Evolutionary conservation across 2,888 invertebrate genomes (phyloP).

Genomic region (Watsonalla cultraria): DNA sequence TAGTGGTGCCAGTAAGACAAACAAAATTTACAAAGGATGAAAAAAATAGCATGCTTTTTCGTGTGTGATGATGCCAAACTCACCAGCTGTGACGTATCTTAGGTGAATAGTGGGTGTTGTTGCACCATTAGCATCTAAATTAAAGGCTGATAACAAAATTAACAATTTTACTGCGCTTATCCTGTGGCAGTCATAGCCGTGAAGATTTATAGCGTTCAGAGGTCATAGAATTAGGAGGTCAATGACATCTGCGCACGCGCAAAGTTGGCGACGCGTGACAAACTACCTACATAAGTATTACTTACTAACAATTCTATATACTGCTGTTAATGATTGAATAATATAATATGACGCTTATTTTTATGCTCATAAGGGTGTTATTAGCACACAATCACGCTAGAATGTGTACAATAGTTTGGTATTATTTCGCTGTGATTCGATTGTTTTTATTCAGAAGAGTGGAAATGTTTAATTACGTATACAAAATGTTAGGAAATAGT

Average conservation of each 20-base stretch:
- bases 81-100: too few species aligned
- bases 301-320: conserved; percentile 18
- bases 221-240: conserved; percentile 46
- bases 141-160: background rate
- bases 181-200: background rate
- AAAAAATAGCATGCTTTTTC: too few species aligned
- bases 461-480: conserved; percentile 70
- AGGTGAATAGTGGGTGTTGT: too few species aligned
- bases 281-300: conserved; percentile 35
- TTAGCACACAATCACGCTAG: background rate
- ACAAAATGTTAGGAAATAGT: conserved; percentile 43
- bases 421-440: conserved; percentile 50
- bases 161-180: background rate
- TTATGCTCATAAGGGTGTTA: conserved; percentile 3
- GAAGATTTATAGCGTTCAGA: conserved; percentile 25
- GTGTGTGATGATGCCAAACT: too few species aligned
- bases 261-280: conserved; percentile 52
- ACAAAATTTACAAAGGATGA: too few species aligned
- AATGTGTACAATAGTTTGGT: conserved; percentile 7
- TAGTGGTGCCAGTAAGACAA: too few species aligned
- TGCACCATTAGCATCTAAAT: too few species aligned
- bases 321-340: conserved; percentile 5
- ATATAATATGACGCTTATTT: conserved; percentile 22
- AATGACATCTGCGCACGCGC: conserved; percentile 30
- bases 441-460: conserved; percentile 68